These are phyloP conservation scores for Novumbra hubbsi DNA, from an alignment of 2,797 vertebrate species.

Conservation along the genomic window DNA sequence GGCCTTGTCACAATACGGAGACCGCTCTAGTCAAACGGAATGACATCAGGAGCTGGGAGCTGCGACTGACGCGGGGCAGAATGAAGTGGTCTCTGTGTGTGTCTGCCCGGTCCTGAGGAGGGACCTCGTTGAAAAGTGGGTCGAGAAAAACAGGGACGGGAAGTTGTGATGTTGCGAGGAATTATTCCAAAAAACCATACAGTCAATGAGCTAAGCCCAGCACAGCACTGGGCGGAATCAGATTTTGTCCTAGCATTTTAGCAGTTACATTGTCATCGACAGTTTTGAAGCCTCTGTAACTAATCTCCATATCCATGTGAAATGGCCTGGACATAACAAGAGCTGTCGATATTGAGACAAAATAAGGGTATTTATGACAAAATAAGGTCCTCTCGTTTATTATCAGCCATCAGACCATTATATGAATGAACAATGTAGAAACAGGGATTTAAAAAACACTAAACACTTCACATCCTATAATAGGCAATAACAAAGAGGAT, in stretches of 20 bases:
- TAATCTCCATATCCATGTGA: constrained; percentile 28
- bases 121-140: background rate
- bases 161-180: background rate
- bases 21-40: constrained; percentile 6
- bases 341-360: constrained; percentile 23
- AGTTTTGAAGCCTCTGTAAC: background rate
- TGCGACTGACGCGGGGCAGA: background rate
- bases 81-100: constrained; percentile 14
- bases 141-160: background rate
- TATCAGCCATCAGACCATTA: constrained; percentile 39
- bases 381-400: constrained; percentile 29
- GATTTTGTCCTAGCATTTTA: background rate
- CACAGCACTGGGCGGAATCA: background rate
- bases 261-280: background rate
- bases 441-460: constrained; percentile 41
- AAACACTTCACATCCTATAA: constrained; percentile 41
- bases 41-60: constrained; percentile 6
- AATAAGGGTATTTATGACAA: constrained; percentile 37
- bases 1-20: constrained; percentile 37
- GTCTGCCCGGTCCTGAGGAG: background rate
- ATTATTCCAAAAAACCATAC: background rate
- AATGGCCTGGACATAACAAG: constrained; percentile 30
- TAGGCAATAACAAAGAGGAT: constrained; percentile 30
- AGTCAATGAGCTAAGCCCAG: background rate
- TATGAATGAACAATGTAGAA: constrained; percentile 43